Percentiles rank a stretch among this genome's conserved stretches.
Evolutionary conservation across 2,113 vertebrate genomes (phyloP).

Genomic region (Xenus cinereus): DNA sequence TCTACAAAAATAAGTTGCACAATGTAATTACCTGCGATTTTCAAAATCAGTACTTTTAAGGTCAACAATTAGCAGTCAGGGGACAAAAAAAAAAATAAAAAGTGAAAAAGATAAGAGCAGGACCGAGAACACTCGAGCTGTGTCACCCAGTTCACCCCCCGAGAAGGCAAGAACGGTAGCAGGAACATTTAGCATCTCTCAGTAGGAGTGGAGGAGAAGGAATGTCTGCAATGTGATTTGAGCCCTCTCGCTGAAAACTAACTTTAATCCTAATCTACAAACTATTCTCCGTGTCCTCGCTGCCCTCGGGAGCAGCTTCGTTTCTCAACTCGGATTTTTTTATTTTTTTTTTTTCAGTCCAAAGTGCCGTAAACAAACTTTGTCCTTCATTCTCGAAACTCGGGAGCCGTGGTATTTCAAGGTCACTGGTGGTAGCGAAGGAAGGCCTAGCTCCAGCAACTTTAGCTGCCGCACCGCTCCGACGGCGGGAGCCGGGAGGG

Average conservation of each 20-base stretch:
- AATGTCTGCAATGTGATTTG: neutral
- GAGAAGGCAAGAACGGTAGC: neutral
- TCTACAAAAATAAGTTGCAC: neutral
- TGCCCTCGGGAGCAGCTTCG: neutral
- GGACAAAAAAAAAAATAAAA: neutral
- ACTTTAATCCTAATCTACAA: constrained; percentile 9
- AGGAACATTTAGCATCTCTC: neutral
- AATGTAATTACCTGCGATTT: neutral
- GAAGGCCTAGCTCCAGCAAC: constrained; percentile 73
- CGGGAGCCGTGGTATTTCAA: constrained; percentile 84
- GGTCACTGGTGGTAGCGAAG: constrained; percentile 83
- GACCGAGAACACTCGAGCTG: neutral
- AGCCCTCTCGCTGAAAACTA: neutral
- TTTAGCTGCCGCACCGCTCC: constrained; percentile 62
- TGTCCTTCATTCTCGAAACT: constrained; percentile 86
- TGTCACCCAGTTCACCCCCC: neutral
- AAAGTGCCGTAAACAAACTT: constrained; percentile 81
- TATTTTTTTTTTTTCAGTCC: neutral
- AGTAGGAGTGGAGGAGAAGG: neutral
- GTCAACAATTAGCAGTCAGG: neutral
- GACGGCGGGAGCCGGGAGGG: neutral
- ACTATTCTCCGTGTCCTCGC: neutral
- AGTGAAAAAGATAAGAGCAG: neutral
- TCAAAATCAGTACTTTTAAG: neutral
- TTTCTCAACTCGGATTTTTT: constrained; percentile 1